Base-by-base conservation (phyloP, 2,888 invertebrate genomes). In the Heliconius charithonia region DNA sequence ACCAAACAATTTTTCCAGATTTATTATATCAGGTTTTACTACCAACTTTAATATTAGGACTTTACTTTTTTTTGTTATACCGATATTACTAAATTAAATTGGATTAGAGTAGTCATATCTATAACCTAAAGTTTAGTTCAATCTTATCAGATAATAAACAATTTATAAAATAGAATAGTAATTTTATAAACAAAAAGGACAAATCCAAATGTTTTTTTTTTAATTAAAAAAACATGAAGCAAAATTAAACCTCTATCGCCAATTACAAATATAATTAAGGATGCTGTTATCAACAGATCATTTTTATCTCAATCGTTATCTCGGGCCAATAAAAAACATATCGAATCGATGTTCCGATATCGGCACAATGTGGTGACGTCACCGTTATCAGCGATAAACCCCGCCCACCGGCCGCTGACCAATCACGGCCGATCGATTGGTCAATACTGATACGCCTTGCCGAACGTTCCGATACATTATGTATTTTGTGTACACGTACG, bases 361-460 rank as follows among this genome's bases (percentile, higher is more conserved):
- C 84, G 75, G 85, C 87, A 90, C 89, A 89, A 87, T 89, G 87
- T 79, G 78, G 71, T 88, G 89, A 89, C 88, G 89, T 86, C 85
- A 86, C 84, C 72, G 84, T 87, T 90, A 90, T 91, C 91, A 88
- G 79, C 83, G 87, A 93, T 93, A 93, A 88, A 85, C 93, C 87
- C 92, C 93, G 93, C 93, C 94, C 90, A 87, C 86, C 83, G 81
- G 79, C 83, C 83, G 84, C 88, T 90, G 93, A 90, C 94, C 94
- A 93, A 93, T 94, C 89, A 87, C 90, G 86, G 86, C 86, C 90
- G 87, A 94, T 94, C 90, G 91, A 93, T 92, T 86, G 91, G 91
- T 91, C 93, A 91, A 88, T 87, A 88, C 88, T 83, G 85, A 80
- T 84, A 87, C 89, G 90, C 89, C 89, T 88, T 85, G 84, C 85